These are phyloP conservation scores for Yponomeuta evonymella DNA, from an alignment of 2,888 invertebrate genomes.

Conservation along the genomic window DNA sequence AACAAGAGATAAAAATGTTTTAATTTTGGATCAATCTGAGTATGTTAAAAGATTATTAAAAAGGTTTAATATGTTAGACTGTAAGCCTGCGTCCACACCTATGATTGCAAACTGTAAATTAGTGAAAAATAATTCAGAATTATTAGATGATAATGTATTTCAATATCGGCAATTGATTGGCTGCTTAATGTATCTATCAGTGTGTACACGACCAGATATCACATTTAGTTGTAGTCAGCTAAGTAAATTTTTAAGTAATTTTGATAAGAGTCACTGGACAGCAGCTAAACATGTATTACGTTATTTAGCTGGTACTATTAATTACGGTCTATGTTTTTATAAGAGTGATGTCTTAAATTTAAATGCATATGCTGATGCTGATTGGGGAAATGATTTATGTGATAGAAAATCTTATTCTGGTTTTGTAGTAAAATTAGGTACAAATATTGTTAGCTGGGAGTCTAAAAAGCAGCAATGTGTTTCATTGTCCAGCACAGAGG, in stretches of 20 bases:
- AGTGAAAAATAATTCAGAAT: not conserved
- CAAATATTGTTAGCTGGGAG: not conserved
- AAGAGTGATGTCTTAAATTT: no score
- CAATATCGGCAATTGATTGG: slow-evolving; percentile 8
- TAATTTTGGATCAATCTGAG: slow-evolving; percentile 5
- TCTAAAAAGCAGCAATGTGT: not conserved
- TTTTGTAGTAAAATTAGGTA: not conserved
- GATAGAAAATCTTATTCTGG: not conserved
- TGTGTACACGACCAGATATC: not conserved
- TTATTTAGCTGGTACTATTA: no score
- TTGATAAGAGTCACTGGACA: no score
- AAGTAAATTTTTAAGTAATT: slow-evolving; percentile 5
- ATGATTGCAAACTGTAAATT: not conserved
- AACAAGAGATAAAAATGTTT: slow-evolving; percentile 12
- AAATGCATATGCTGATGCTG: not conserved
- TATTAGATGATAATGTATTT: not conserved
- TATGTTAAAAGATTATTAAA: slow-evolving; percentile 12
- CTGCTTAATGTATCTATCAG: slow-evolving; percentile 13
- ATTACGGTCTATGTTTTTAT: no score
- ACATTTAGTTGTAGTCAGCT: slow-evolving; percentile 13
- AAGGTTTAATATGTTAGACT: slow-evolving; percentile 7
- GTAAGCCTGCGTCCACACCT: slow-evolving; percentile 9
- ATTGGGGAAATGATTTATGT: not conserved
- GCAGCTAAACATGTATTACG: no score
- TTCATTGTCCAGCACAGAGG: not conserved